phyloP scores from a whole-genome alignment of 2,113 vertebrate genomes.

The Gulo gulo region DNA sequence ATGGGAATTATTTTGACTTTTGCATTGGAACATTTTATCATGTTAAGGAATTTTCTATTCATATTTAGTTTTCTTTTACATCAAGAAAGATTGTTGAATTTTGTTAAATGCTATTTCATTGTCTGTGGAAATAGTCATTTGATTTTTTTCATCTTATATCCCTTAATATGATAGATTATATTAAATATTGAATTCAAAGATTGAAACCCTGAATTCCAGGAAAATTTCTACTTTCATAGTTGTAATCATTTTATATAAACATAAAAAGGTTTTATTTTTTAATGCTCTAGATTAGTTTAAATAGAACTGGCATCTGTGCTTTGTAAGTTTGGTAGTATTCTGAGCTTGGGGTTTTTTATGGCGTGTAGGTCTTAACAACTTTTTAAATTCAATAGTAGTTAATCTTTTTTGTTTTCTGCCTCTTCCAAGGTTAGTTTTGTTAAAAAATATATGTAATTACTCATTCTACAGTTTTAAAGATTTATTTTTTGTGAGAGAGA shows the following conservation, averaged over 20 bases:
- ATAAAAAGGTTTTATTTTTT: background rate
- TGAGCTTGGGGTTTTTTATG: background rate
- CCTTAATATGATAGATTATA: background rate
- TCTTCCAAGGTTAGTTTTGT: background rate
- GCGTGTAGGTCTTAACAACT: background rate
- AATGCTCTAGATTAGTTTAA: background rate
- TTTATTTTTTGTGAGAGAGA: background rate
- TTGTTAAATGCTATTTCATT: conserved; percentile 9
- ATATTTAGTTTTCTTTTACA: background rate
- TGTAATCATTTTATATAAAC: background rate
- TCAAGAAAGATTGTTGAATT: background rate
- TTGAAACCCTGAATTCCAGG: background rate
- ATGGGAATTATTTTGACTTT: conserved; percentile 20
- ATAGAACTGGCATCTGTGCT: background rate
- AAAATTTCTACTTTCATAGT: background rate
- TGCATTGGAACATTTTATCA: background rate
- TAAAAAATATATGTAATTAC: background rate
- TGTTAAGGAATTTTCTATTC: background rate
- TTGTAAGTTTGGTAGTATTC: background rate
- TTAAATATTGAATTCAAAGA: conserved; percentile 1
- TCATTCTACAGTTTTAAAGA: background rate
- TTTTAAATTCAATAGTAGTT: background rate
- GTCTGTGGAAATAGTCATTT: background rate
- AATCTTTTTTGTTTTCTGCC: background rate
- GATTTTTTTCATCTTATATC: background rate